Percentiles rank a stretch among this genome's conserved stretches.
Evolutionary conservation across 1,140 invertebrate species (phyloP).

Genomic region (Stenopsyche tienmushanensis): DNA sequence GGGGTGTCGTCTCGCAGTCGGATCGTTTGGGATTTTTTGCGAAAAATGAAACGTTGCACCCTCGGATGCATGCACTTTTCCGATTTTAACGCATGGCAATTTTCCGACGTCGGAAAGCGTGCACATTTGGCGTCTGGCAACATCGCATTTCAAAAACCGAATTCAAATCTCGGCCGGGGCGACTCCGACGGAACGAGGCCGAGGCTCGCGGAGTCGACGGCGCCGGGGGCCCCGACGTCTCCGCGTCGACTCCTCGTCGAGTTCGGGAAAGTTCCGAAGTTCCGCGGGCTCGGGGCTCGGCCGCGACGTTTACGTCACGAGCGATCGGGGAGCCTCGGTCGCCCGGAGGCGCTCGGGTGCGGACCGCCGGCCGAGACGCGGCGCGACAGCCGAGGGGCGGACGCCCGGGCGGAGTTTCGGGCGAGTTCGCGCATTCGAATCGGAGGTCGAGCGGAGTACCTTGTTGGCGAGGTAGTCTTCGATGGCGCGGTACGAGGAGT

Average conservation of each 20-base stretch:
- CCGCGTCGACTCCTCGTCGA: too few species aligned
- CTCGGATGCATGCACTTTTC: too few species aligned
- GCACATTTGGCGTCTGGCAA: too few species aligned
- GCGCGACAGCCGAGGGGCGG: background rate
- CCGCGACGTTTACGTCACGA: background rate
- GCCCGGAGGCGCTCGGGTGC: background rate
- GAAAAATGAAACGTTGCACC: too few species aligned
- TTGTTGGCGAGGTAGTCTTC: slow-evolving; percentile 84
- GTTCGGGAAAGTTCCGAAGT: background rate
- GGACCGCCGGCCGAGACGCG: background rate
- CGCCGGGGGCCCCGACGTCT: too few species aligned
- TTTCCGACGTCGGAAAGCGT: too few species aligned
- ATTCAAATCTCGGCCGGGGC: too few species aligned
- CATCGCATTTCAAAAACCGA: too few species aligned
- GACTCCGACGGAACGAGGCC: background rate
- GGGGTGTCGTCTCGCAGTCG: too few species aligned
- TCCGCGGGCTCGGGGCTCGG: background rate
- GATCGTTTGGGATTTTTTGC: too few species aligned
- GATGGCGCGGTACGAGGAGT: slow-evolving; percentile 88
- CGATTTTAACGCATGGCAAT: too few species aligned
- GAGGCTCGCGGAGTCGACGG: too few species aligned
- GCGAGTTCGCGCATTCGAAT: background rate
- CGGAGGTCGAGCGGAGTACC: slow-evolving; percentile 61
- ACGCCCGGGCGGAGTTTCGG: background rate
- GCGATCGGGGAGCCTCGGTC: background rate